Evolutionary conservation across 2,797 vertebrate species (phyloP), one percentile per base, ranked within the genome.

Genomic region (Champsocephalus esox): DNA sequence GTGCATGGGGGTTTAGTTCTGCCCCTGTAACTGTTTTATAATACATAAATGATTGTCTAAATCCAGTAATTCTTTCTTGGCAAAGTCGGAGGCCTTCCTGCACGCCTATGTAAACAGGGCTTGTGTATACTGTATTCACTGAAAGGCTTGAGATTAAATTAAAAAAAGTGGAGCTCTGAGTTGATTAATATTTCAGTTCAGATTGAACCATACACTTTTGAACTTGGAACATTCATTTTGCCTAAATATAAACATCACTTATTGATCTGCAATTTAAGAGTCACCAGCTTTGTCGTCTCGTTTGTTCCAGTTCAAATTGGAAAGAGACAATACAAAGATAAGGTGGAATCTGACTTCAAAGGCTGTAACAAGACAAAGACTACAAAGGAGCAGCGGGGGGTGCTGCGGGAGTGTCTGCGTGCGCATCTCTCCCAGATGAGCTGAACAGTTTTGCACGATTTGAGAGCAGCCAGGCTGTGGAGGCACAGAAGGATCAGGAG

Each of bases 51-150:
- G 71, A 21, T 79, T 0, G 1, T 60, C 43, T 75, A 64, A 84
- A 81, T 82, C 81, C 83, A 70, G 28, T 68, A 70, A 87, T 73
- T 80, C 41, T 60, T 51, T 73, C 48, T 77, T 84, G 82, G 86
- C 79, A 60, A 38, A 71, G 66, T 62, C 9, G 6, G 76, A 77
- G 43, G 72, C 66, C 59, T 76, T 51, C 41, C 50, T 83, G 58
- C 28, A 64, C 3, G 56, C 38, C 60, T 83, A 8, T 76, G 72
- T 79, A 83, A 90, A 88, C 80, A 87, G 10, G 16, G 21, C 60
- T 12, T 82, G 52, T 77, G 66, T 77, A 51, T 64, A 44, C 44
- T 78, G 68, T 48, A 72, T 78, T 71, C 72, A 73, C 67, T 17
- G 28, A 77, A 82, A 57, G 38, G 58, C 49, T 19, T 24, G 7